Evolutionary conservation across 2,888 invertebrate species (phyloP).

Genomic region (Aleiodes testaceus): DNA sequence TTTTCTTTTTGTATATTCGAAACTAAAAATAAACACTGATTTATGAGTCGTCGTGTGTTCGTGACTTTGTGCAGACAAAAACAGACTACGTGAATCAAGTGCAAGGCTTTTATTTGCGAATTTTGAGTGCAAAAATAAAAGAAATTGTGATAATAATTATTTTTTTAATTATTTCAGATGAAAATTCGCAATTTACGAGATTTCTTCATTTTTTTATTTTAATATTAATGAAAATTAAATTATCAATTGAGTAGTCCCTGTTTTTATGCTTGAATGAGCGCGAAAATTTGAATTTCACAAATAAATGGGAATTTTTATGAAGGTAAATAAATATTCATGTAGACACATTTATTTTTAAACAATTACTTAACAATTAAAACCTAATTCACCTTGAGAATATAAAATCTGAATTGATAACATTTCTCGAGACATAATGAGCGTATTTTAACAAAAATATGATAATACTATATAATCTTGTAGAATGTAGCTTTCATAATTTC

Average conservation of each 20-base stretch:
- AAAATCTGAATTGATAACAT: neutral
- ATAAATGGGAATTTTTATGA: neutral
- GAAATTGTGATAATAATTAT: neutral
- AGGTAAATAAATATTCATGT: neutral
- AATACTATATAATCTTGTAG: slow-evolving; percentile 11
- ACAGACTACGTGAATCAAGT: slow-evolving; percentile 61
- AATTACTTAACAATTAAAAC: no score
- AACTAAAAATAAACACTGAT: slow-evolving; percentile 66
- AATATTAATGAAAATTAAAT: no score
- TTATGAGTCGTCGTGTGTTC: slow-evolving; percentile 47
- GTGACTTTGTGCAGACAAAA: slow-evolving; percentile 59
- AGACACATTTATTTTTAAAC: no score
- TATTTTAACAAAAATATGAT: no score
- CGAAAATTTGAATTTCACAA: no score
- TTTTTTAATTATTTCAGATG: neutral
- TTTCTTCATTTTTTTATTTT: no score
- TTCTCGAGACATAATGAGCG: neutral
- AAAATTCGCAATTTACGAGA: no score
- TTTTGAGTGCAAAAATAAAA: neutral
- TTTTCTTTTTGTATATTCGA: slow-evolving; percentile 29
- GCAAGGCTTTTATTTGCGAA: neutral
- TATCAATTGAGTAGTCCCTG: no score
- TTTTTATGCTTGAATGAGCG: no score
- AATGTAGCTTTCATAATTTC: no score
- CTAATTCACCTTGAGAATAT: neutral